Evolutionary conservation across 1,140 invertebrate species (phyloP).

Genomic region (Agrilus planipennis): DNA sequence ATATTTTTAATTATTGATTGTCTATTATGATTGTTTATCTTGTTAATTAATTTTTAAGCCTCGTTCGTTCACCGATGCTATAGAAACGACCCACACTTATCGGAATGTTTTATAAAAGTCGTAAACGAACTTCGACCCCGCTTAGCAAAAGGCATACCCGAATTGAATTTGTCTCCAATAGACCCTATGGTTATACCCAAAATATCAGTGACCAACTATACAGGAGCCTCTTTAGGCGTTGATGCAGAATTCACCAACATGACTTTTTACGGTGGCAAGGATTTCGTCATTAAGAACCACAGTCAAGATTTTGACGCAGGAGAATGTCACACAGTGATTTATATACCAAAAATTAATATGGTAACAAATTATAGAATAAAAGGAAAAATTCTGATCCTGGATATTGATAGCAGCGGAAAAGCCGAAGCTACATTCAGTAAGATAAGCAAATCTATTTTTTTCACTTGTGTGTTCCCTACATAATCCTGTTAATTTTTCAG

Average conservation of each 20-base stretch:
- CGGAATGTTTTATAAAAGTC: constrained; percentile 33
- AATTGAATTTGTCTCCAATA: constrained; percentile 43
- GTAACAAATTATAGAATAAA: background rate
- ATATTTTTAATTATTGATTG: too few species aligned
- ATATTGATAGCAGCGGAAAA: background rate
- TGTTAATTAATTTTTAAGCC: constrained; percentile 27
- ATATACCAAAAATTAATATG: background rate
- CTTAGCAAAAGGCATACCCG: constrained; percentile 41
- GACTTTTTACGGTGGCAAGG: background rate
- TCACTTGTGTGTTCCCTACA: too few species aligned
- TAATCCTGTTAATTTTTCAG: too few species aligned
- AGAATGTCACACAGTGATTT: background rate
- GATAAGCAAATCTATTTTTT: too few species aligned
- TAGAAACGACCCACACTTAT: constrained; percentile 31
- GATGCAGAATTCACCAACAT: background rate
- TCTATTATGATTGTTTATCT: too few species aligned
- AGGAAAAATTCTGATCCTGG: background rate
- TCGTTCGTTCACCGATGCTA: constrained; percentile 31
- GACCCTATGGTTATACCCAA: constrained; percentile 45
- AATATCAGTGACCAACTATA: constrained; percentile 42
- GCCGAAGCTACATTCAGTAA: too few species aligned
- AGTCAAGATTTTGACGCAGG: background rate
- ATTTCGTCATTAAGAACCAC: background rate
- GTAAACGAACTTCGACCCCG: constrained; percentile 35
- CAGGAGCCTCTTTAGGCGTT: constrained; percentile 28